Evolutionary conservation across 2,113 vertebrate genomes (phyloP), one percentile per base, ranked within the genome.

Genomic region (Danio rerio): DNA sequence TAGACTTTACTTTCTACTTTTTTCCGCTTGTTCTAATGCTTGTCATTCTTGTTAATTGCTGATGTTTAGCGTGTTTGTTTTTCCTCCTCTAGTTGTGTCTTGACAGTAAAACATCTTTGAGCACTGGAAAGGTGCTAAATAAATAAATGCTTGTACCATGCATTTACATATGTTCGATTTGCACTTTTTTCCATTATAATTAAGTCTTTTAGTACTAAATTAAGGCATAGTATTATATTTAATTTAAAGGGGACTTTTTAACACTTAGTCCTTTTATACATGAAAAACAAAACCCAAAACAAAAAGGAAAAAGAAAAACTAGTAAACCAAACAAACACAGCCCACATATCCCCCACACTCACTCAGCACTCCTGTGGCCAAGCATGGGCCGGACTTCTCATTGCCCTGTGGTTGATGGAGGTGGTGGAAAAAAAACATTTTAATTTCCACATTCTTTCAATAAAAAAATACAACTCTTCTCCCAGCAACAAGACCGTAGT

Each of bases 321-420:
- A 40, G 59, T 21, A 63, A 78, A 63, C 75, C 20, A 81, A 55
- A 81, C 78, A 81, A 55, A 81, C 42, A 81, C 78, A 31, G 31
- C 63, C 49, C 78, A 81, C 66, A 71, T 63, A 20, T 61, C 75
- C 56, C 75, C 43, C 78, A 69, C 63, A 71, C 65, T 70, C 65
- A 81, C 68, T 81, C 53, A 81, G 75, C 75, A 78, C 59, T 78
- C n/a, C 73, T 78, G 75, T 2, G 75, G 75, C 75, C 75, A 10
- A 49, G 75, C 58, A 58, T 49, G 75, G 75, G 75, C 58, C 1
- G 20, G 75, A 63, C 75, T 78, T 78, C 58, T 50, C 75, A 63
- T 63, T 49, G 75, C 75, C 20, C 21, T 78, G 75, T 78, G 75
- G 75, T 52, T 40, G 20, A 31, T 77, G 45, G 74, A 74, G 45